Evolutionary conservation across 2,797 vertebrate genomes (phyloP), one percentile per base, ranked within the genome.

Genomic region (Periophthalmus magnuspinnatus): DNA sequence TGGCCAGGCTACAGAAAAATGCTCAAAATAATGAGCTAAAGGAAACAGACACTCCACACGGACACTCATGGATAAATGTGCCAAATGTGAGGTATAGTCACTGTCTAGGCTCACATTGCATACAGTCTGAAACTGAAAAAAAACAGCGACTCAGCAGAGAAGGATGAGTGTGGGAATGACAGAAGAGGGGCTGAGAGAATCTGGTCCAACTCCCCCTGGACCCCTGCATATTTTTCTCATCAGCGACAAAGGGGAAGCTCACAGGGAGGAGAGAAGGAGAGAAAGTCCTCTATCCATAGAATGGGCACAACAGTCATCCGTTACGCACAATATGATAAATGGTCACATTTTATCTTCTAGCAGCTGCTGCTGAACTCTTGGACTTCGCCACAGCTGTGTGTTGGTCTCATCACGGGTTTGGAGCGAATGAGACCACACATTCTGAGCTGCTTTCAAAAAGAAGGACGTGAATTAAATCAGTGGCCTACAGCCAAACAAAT

Each of bases 61-160:
- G 28, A 61, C 65, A 76, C 72, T 73, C 47, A 62, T 59, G 45
- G 57, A 83, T 70, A 75, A 67, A 82, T 74, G 80, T 84, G 79
- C 78, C 66, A 59, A 69, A 64, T 84, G 72, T 82, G 87, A 90
- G 90, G 86, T 88, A 89, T 76, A 77, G 70, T 83, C 81, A 80
- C 80, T 71, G 70, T 71, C 62, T 81, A 80, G 50, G 79, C 67
- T 80, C 80, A 79, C 86, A 83, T 80, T 89, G 86, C 87, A 89
- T 90, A 84, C 79, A 82, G 77, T 75, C 75, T 79, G 82, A 81
- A 75, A 80, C 85, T 85, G 76, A 71, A 68, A 64, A 68, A 70
- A 66, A 68, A 59, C 73, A 75, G 17, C 74, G 60, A 67, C 66
- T 66, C 69, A 59, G 69, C 69, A 58, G 81, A 74, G 74, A 74